Conservation (phyloP, 2,797 vertebrate genomes). For the Myiotriccus ornatus region DNA sequence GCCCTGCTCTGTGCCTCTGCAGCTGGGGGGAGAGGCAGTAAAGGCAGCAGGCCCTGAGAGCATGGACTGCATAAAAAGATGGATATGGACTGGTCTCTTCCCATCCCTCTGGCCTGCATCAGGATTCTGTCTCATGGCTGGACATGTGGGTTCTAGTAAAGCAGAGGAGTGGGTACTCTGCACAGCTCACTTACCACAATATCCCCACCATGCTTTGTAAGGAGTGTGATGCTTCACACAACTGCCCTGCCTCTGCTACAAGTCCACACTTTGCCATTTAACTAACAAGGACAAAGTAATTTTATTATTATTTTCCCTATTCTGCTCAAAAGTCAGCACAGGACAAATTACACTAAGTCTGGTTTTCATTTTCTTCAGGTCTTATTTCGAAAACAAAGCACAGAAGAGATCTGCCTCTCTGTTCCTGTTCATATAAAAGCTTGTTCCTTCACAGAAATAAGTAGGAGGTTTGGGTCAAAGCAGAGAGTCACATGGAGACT, state of each 20-base stretch:
- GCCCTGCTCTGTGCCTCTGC: neutral
- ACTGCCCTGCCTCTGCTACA: neutral
- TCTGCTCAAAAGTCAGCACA: neutral
- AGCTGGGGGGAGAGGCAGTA: neutral
- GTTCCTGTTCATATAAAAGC: neutral
- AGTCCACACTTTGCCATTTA: neutral
- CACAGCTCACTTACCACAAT: neutral
- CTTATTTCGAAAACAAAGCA: neutral
- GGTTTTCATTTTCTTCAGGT: neutral
- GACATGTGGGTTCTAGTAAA: neutral
- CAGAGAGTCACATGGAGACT: neutral
- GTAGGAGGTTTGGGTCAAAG: neutral
- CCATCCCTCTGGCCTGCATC: neutral
- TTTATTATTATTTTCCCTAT: neutral
- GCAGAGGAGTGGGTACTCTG: rapidly evolving
- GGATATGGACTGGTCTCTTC: neutral
- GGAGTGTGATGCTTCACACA: neutral
- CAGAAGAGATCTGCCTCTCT: neutral
- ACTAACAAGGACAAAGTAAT: neutral
- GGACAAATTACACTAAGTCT: neutral
- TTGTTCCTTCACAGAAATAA: neutral
- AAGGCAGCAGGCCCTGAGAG: neutral
- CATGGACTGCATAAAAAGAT: neutral
- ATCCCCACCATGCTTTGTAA: neutral
- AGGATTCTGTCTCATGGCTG: rapidly evolving